Conservation (phyloP, 2,888 invertebrate genomes). For the Pseudoips prasinana region DNA sequence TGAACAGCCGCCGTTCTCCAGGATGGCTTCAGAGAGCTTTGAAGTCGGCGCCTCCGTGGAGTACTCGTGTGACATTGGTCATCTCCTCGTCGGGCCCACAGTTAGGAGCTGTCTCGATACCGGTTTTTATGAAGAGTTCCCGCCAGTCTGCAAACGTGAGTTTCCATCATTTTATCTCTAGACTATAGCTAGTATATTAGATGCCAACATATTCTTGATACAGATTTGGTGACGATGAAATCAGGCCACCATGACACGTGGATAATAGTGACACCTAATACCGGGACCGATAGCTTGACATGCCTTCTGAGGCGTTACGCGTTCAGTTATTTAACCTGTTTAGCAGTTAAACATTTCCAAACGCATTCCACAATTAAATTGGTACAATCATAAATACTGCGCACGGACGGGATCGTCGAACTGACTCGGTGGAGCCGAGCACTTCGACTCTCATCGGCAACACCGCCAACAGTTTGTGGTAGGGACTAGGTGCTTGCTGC, state of each 20-base stretch:
- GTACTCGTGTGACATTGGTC: conserved; percentile 92
- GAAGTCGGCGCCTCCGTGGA: conserved; percentile 92
- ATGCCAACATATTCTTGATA: too few species aligned
- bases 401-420: conserved; percentile 40
- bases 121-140: conserved; percentile 96
- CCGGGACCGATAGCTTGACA: too few species aligned
- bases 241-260: too few species aligned
- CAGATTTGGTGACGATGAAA: too few species aligned
- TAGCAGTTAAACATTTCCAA: too few species aligned
- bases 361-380: conserved; percentile 22
- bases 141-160: conserved; percentile 96
- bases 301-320: too few species aligned
- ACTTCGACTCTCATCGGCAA: conserved; percentile 48
- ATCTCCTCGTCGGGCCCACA: conserved; percentile 92
- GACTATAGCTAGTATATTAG: too few species aligned
- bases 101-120: conserved; percentile 93
- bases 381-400: conserved; percentile 27
- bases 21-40: conserved; percentile 89
- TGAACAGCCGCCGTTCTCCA: conserved; percentile 96
- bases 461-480: conserved; percentile 61
- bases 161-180: too few species aligned
- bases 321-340: too few species aligned
- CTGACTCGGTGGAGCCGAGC: conserved; percentile 23
- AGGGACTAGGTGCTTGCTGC: conserved; percentile 50
- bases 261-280: too few species aligned